Conservation (phyloP, 2,888 invertebrate genomes). For the Tortricodes alternella region DNA sequence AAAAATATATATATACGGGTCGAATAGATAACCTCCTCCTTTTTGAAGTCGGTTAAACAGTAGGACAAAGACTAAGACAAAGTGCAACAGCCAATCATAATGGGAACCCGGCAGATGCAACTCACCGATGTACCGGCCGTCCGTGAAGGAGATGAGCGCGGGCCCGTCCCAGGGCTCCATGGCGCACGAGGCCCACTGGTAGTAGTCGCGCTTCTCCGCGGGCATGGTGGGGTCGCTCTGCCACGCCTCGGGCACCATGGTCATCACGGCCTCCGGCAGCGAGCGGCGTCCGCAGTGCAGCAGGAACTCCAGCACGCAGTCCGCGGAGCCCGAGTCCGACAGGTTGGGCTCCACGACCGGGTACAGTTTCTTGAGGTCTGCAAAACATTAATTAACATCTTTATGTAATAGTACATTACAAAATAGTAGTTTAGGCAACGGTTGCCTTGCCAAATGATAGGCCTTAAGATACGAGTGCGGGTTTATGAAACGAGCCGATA, state of each 20-base stretch:
- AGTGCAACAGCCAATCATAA: no score
- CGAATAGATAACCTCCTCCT: no score
- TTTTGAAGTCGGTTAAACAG: no score
- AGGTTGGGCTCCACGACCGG: constrained; percentile 99
- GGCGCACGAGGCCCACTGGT: constrained; percentile 97
- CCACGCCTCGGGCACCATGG: constrained; percentile 99
- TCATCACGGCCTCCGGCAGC: constrained; percentile 99
- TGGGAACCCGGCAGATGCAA: not conserved
- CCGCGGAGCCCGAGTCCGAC: constrained; percentile 98
- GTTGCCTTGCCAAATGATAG: no score
- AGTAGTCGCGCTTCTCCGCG: constrained; percentile 95
- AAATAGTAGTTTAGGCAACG: no score
- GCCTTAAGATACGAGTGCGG: no score
- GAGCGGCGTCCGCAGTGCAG: constrained; percentile 95
- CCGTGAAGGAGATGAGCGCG: constrained; percentile 97
- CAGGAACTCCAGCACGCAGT: constrained; percentile 98
- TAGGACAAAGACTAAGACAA: no score
- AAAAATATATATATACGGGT: no score
- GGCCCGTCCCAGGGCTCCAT: constrained; percentile 99
- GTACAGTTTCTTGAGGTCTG: constrained; percentile 92
- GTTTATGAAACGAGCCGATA: no score
- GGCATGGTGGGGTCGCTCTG: constrained; percentile 97
- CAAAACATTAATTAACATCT: not conserved
- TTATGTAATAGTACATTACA: no score
- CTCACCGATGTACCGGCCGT: constrained; percentile 96